Base-by-base conservation (phyloP, 2,113 vertebrate species). In the Corythoichthys intestinalis region DNA sequence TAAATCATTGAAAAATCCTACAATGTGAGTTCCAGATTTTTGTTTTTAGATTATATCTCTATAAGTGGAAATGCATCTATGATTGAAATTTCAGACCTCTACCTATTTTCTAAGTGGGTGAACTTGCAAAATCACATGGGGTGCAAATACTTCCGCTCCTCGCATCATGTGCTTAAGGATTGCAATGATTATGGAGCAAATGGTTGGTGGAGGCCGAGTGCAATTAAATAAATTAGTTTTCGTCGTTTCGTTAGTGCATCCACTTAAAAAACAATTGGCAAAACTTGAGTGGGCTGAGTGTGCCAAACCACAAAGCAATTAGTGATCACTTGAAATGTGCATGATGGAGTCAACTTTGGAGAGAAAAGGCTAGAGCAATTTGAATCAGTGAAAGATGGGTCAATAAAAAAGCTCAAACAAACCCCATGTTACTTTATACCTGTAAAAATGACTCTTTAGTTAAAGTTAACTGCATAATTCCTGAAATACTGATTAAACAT, bases 261-360 rank as follows among this genome's bases (percentile, higher is more conserved):
- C 62, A 20, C 41, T 66, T 58, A 14, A 67, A 66, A 48, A 8
- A n/a, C 38, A 64, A 53, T 58, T 35, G 35, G 14, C 4, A 60
- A 48, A 14, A 54, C 4, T 52, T 20, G 58, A 2, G 6, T 54
- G 52, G n/a, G 17, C 15, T 37, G 6, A 49, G 49, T 50, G 56
- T 57, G 63, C 58, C 50, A 48, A 66, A 48, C 28, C 47, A 57
- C 35, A 49, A 53, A 66, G 35, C 28, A 58, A 20, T 66, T 44
- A 63, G 44, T 17, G 12, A 71, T 48, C 46, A 54, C 64, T 59
- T 59, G 57, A 59, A 37, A 38, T 11, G 53, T 34, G 53, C 10
- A 56, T 28, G 20, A 56, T 56, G 34, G 56, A 58, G 47, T 69
- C 15, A 47, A 28, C 8, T 37, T 59, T 65, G 10, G 62, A 58